These are phyloP conservation scores for Cygnus atratus DNA, from an alignment of 2,113 vertebrate genomes.

Conservation along the genomic window DNA sequence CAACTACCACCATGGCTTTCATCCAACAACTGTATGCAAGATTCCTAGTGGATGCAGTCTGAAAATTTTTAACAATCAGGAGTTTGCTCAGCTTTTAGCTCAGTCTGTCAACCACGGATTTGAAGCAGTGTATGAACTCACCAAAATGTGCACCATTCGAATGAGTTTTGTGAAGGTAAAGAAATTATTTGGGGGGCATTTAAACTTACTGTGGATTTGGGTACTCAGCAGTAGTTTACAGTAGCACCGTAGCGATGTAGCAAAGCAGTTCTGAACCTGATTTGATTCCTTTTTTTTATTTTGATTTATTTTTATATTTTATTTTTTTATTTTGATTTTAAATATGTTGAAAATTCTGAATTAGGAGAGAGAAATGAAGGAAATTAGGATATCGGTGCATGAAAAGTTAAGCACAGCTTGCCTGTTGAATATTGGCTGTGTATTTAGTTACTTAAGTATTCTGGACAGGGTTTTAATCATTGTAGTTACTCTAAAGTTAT, in stretches of 20 bases:
- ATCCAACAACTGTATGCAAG: constrained; percentile 97
- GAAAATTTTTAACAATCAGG: constrained; percentile 98
- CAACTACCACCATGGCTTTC: constrained; percentile 96
- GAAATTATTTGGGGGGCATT: neutral
- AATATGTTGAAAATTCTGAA: neutral
- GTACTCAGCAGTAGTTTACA: neutral
- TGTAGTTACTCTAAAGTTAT: neutral
- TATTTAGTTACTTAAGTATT: neutral
- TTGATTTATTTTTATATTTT: too few species aligned
- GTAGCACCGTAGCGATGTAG: neutral
- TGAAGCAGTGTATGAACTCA: constrained; percentile 96
- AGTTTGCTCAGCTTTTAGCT: constrained; percentile 95
- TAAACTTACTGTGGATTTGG: neutral
- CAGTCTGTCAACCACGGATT: constrained; percentile 98
- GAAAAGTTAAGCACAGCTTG: neutral
- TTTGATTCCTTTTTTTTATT: neutral
- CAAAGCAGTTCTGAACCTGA: neutral
- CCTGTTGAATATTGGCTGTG: neutral
- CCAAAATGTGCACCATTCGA: constrained; percentile 98
- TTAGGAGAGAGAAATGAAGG: neutral
- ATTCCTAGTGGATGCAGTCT: constrained; percentile 97
- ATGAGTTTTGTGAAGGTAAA: constrained; percentile 98
- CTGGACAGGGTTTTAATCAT: neutral
- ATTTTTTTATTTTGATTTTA: neutral
- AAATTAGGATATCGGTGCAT: neutral